phyloP scores from a whole-genome alignment of 2,888 invertebrate species.

The Chrysopilus asiliformis region DNA sequence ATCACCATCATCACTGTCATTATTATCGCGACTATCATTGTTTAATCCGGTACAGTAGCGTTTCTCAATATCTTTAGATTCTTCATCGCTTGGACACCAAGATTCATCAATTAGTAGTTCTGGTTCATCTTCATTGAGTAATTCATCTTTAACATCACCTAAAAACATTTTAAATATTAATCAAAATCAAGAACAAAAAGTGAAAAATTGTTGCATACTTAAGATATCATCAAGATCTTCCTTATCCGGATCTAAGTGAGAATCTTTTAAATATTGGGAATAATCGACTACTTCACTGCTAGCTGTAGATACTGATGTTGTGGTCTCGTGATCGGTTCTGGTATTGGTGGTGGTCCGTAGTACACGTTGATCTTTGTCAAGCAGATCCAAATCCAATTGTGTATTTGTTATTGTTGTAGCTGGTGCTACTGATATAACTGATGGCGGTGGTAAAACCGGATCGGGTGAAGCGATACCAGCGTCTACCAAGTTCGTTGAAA shows the following conservation, averaged over 20 bases:
- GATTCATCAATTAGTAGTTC: slow-evolving; percentile 43
- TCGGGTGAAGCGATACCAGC: slow-evolving; percentile 17
- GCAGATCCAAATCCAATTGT: not conserved
- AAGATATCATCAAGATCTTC: slow-evolving; percentile 8
- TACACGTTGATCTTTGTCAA: not conserved
- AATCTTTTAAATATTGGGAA: slow-evolving; percentile 35
- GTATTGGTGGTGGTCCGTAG: not conserved
- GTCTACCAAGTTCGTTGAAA: slow-evolving; percentile 11
- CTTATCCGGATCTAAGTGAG: slow-evolving; percentile 27
- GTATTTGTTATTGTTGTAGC: not conserved
- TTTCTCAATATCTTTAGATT: slow-evolving; percentile 1
- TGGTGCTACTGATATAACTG: slow-evolving; percentile 23
- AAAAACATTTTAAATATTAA: not conserved
- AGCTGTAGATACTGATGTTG: too few species aligned
- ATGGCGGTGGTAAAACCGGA: slow-evolving; percentile 37
- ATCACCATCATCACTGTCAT: slow-evolving; percentile 6
- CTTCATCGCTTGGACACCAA: slow-evolving; percentile 38
- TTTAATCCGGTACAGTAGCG: not conserved
- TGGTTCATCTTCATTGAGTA: slow-evolving; percentile 31
- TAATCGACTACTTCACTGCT: slow-evolving; percentile 25
- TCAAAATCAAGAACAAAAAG: not conserved
- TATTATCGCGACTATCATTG: not conserved
- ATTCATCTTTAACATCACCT: slow-evolving; percentile 40
- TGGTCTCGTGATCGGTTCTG: not conserved
- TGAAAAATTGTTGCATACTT: not conserved